Conservation (phyloP, 2,113 vertebrate genomes). For the Poeciliopsis occidentalis region DNA sequence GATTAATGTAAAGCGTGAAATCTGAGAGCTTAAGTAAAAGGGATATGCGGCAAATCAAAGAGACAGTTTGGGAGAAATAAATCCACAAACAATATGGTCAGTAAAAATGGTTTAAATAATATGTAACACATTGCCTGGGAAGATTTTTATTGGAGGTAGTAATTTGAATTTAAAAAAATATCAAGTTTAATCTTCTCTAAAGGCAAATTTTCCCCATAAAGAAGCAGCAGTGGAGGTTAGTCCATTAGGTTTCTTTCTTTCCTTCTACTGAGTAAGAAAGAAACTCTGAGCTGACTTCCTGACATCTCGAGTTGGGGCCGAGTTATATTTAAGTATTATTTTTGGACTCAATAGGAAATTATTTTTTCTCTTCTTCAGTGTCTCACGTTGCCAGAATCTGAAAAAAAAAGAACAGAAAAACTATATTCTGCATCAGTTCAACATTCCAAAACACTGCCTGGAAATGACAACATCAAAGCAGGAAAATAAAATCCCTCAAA, state of each 20-base stretch:
- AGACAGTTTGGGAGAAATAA: conserved; percentile 45
- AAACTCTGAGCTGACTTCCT: conserved; percentile 70
- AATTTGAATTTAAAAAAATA: conserved; percentile 62
- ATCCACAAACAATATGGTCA: conserved; percentile 35
- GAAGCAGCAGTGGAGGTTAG: conserved; percentile 73
- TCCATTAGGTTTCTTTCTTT: conserved; percentile 75
- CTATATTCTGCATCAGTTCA: conserved; percentile 32
- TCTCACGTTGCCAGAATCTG: conserved; percentile 40
- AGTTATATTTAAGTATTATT: conserved; percentile 76
- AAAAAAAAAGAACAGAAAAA: neutral
- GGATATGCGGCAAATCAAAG: conserved; percentile 46
- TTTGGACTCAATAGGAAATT: conserved; percentile 65
- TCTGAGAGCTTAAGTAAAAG: conserved; percentile 69
- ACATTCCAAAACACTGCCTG: conserved; percentile 28
- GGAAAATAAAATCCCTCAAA: conserved; percentile 42
- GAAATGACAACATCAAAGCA: conserved; percentile 57
- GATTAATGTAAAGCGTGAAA: conserved; percentile 77
- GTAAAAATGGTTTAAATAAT: conserved; percentile 33
- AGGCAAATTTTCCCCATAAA: conserved; percentile 56
- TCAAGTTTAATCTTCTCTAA: conserved; percentile 64
- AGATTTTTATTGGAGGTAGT: conserved; percentile 14
- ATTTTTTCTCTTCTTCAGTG: conserved; percentile 40
- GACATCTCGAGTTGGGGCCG: conserved; percentile 44
- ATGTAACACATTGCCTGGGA: neutral
- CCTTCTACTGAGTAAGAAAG: conserved; percentile 58